Conservation (phyloP, 2,113 vertebrate species). For the Cynopterus brachyotis region DNA sequence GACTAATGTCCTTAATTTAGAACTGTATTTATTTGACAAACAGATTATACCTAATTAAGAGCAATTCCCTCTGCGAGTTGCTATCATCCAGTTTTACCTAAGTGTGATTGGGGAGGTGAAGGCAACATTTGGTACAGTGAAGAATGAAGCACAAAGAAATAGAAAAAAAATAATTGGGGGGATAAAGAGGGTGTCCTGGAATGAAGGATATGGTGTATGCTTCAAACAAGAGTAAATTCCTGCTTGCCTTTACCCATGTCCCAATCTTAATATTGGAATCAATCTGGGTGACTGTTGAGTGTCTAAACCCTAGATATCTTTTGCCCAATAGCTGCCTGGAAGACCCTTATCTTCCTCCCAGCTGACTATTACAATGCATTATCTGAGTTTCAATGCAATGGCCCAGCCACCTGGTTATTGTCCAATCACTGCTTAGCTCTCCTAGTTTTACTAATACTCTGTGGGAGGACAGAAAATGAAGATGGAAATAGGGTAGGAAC, state of each 20-base stretch:
- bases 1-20: slow-evolving; percentile 6
- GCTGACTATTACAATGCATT: not conserved
- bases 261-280: not conserved
- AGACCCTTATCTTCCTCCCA: not conserved
- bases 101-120: not conserved
- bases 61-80: not conserved
- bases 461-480: not conserved
- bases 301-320: not conserved
- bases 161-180: not conserved
- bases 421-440: not conserved
- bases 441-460: not conserved
- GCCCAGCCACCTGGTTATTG: not conserved
- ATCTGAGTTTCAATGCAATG: not conserved
- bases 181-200: not conserved
- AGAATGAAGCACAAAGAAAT: not conserved
- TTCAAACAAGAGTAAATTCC: not conserved
- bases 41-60: slow-evolving; percentile 28
- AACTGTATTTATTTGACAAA: slow-evolving; percentile 40
- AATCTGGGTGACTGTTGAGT: not conserved
- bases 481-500: not conserved
- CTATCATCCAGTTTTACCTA: not conserved
- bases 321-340: not conserved
- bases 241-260: not conserved
- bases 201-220: not conserved
- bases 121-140: not conserved